Conservation (phyloP, 2,888 invertebrate species). For the Synanthedon andrenaeformis region DNA sequence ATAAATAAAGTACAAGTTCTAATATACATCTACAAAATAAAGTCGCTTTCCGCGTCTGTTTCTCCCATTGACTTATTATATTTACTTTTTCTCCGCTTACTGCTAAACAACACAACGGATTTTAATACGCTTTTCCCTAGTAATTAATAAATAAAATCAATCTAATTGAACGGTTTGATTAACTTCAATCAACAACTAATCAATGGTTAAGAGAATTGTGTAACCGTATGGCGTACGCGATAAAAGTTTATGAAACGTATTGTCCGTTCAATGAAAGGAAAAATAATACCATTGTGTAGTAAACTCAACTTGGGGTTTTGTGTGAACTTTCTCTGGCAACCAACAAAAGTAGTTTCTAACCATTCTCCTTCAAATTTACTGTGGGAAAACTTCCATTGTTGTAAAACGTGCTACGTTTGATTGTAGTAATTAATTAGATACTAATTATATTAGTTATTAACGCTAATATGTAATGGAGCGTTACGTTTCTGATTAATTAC, state of each 20-base stretch:
- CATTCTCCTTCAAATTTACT: background rate
- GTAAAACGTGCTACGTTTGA: background rate
- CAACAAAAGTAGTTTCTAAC: too few relatives aligned
- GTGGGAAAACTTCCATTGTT: background rate
- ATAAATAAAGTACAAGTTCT: too few relatives aligned
- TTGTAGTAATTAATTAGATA: background rate
- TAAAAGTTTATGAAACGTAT: conserved; percentile 50
- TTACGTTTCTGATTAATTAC: too few relatives aligned
- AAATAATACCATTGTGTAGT: conserved; percentile 21
- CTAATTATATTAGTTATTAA: background rate
- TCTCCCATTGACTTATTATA: too few relatives aligned
- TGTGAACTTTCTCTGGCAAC: background rate
- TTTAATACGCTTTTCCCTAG: too few relatives aligned
- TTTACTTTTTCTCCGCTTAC: too few relatives aligned
- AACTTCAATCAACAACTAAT: background rate
- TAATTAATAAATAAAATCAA: too few relatives aligned
- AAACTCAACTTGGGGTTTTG: background rate
- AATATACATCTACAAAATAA: too few relatives aligned
- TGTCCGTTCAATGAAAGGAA: conserved; percentile 36
- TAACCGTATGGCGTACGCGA: conserved; percentile 16
- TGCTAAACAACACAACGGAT: too few relatives aligned
- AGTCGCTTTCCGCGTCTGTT: too few relatives aligned
- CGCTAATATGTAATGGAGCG: too few relatives aligned
- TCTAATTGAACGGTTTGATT: too few relatives aligned
- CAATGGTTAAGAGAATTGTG: conserved; percentile 6